Conservation (phyloP, 2,888 invertebrate species). For the Cheilosia variabilis region DNA sequence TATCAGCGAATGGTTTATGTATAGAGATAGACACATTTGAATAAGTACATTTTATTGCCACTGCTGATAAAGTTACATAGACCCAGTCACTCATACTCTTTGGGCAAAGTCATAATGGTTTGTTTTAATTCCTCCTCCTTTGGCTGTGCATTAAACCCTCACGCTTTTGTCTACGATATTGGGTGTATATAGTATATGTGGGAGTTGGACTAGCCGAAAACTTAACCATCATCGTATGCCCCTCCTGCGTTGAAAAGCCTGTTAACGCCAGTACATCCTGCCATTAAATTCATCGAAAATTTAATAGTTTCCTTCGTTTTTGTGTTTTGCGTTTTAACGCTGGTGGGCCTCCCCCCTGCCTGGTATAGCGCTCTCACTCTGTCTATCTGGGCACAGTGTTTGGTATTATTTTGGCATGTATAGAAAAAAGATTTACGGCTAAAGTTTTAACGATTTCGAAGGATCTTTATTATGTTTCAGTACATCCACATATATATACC, state of each 20-base stretch:
- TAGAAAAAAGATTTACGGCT: constrained; percentile 75
- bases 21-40: constrained; percentile 55
- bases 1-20: constrained; percentile 57
- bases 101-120: constrained; percentile 52
- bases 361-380: constrained; percentile 19
- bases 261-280: constrained; percentile 71
- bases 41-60: constrained; percentile 73
- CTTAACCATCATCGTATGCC: constrained; percentile 18
- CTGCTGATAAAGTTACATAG: constrained; percentile 59
- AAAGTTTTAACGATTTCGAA: constrained; percentile 75
- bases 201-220: constrained; percentile 38
- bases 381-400: constrained; percentile 43
- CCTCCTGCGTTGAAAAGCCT: constrained; percentile 19
- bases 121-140: constrained; percentile 65
- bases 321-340: constrained; percentile 72
- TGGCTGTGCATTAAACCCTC: constrained; percentile 41
- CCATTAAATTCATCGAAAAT: constrained; percentile 75
- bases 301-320: constrained; percentile 74
- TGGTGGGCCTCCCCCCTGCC: constrained; percentile 16
- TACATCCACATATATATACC: constrained; percentile 49
- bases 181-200: background rate
- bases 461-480: constrained; percentile 74
- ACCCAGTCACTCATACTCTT: constrained; percentile 2
- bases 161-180: constrained; percentile 35
- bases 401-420: constrained; percentile 74